Base-by-base conservation (phyloP, 2,113 vertebrate genomes). In the Calonectris borealis region DNA sequence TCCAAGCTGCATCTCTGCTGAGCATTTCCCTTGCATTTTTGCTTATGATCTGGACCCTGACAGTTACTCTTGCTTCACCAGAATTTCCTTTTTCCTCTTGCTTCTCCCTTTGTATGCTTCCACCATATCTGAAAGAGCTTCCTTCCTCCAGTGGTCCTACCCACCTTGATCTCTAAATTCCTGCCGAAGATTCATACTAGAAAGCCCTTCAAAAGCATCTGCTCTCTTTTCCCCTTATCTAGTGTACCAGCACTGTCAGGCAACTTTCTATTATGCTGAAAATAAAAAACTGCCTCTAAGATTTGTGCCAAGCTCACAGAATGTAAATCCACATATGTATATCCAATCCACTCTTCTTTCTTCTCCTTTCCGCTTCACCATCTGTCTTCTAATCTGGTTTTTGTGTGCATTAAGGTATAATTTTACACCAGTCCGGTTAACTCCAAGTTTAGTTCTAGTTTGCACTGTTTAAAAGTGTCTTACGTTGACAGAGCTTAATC, bases 321-420 rank as follows among this genome's bases (percentile, higher is more conserved):
- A 93, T 95, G 96, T 93, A 96, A 97, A 95, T 97, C 87, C 93
- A 95, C 68, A 90, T 78, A 94, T 88, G 94, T 93, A 87, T 91
- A 91, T 83, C 91, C 86, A 90, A 89, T 83, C 58, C 71, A 93
- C 58, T 86, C 91, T 93, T 72, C 87, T 94, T 95, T 95, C 60
- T 96, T 77, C 81, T 93, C 76, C 49, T 94, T 85, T 78, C 71
- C 87, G 91, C 89, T 83, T 87, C 60, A 77, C 95, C 95, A 96
- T 96, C 87, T 96, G 96, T 94, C 83, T 95, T 91, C 55, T 97
- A 91, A 93, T 97, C 93, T 94, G 86, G 73, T 95, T 96, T 94
- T 84, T 88, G 44, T 70, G 91, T 96, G 86, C 83, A 89, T 87
- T 94, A 94, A 95, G 91, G 88, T 94, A 93, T 94, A 93, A 88